These are phyloP conservation scores for Sarcophaga caerulescens DNA, from an alignment of 2,888 invertebrate genomes.

Conservation along the genomic window DNA sequence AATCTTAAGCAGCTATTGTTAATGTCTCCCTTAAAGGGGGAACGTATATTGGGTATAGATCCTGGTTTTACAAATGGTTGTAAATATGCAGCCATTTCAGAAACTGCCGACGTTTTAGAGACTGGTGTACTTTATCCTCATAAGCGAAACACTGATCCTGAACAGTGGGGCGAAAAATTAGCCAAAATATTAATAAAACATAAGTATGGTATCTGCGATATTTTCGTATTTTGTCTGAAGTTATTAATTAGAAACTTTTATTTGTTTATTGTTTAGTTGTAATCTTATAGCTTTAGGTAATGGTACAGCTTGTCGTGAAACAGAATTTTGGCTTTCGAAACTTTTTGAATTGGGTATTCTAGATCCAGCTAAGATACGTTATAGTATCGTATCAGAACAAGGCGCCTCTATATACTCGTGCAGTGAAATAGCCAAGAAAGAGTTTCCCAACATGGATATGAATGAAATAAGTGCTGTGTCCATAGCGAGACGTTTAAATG, in stretches of 20 bases:
- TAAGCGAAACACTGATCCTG: conserved; percentile 78
- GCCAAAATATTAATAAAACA: conserved; percentile 83
- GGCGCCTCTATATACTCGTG: conserved; percentile 97
- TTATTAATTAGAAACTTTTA: conserved; percentile 11
- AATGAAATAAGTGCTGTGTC: conserved; percentile 91
- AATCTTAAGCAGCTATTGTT: conserved; percentile 93
- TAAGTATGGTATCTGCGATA: conserved; percentile 81
- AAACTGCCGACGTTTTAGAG: conserved; percentile 86
- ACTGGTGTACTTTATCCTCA: conserved; percentile 87
- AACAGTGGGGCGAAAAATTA: conserved; percentile 73
- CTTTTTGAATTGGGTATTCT: conserved; percentile 84
- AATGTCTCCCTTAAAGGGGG: conserved; percentile 90
- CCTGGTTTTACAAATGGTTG: conserved; percentile 95
- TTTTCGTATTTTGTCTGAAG: not conserved
- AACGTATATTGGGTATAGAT: conserved; percentile 91
- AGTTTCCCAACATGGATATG: conserved; percentile 91
- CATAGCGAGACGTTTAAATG: conserved; percentile 93
- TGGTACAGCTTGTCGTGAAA: conserved; percentile 94
- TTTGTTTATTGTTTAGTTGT: conserved; percentile 82
- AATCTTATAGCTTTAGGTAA: conserved; percentile 94
- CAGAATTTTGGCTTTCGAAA: conserved; percentile 87
- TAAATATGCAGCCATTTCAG: conserved; percentile 91
- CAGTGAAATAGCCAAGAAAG: conserved; percentile 90
- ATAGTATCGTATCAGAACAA: conserved; percentile 93
- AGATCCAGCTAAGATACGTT: conserved; percentile 83